phyloP scores from a whole-genome alignment of 2,888 invertebrate species.

The Copidosoma aretas region DNA sequence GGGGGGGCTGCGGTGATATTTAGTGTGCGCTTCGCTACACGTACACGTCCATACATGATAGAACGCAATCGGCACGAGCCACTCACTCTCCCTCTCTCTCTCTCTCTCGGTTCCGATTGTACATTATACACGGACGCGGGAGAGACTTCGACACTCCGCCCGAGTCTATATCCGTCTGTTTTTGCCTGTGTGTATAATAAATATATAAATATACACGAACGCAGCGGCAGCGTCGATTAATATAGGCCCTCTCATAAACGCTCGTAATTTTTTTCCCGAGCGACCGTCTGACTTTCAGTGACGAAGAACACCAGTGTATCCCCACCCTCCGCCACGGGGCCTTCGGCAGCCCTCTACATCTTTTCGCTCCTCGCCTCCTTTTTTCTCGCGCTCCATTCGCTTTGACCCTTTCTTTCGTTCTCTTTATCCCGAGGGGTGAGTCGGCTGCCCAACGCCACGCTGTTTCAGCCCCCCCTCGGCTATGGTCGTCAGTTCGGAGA shows the following conservation, averaged over 20 bases:
- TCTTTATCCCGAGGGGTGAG: neutral
- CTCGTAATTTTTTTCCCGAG: slow-evolving; percentile 9
- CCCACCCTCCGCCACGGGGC: too few species aligned
- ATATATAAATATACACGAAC: too few species aligned
- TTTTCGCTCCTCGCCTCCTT: slow-evolving; percentile 2
- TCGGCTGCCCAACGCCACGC: neutral
- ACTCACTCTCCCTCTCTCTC: too few species aligned
- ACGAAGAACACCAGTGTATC: neutral
- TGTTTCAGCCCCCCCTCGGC: neutral
- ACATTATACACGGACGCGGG: too few species aligned
- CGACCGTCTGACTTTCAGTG: too few species aligned
- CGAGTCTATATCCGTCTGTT: too few species aligned
- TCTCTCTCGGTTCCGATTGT: too few species aligned
- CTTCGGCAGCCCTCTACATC: too few species aligned
- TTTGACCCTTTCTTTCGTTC: neutral
- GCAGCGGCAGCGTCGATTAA: slow-evolving; percentile 1
- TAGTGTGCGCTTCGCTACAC: neutral
- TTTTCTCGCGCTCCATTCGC: slow-evolving; percentile 2
- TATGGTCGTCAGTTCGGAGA: slow-evolving; percentile 22
- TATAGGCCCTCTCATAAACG: neutral
- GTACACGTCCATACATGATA: too few species aligned
- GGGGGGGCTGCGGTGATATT: neutral
- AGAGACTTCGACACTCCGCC: too few species aligned
- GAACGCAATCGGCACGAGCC: too few species aligned
- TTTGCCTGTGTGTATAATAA: too few species aligned